phyloP scores from a whole-genome alignment of 2,113 vertebrate species.

The Rhea pennata region DNA sequence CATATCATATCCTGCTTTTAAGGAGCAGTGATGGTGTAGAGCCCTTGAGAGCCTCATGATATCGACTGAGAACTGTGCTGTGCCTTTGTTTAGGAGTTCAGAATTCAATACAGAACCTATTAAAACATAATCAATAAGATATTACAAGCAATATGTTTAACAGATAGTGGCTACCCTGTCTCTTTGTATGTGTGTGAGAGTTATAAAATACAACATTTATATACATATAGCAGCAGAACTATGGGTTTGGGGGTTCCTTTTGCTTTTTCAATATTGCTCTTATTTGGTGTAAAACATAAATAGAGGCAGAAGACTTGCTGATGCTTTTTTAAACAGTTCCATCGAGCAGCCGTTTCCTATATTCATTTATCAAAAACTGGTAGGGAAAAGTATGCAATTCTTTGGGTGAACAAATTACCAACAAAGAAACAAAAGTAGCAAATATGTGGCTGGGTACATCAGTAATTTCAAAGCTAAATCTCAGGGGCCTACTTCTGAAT shows the following conservation, averaged over 20 bases:
- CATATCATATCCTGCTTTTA: neutral
- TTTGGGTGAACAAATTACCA: neutral
- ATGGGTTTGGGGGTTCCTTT: neutral
- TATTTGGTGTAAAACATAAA: neutral
- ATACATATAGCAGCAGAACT: neutral
- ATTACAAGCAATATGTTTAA: neutral
- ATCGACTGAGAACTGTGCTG: neutral
- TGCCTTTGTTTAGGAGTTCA: neutral
- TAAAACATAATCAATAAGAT: neutral
- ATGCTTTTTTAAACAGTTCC: neutral
- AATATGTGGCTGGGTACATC: neutral
- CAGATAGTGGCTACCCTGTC: neutral
- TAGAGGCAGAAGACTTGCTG: neutral
- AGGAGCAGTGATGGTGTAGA: neutral
- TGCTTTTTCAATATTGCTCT: neutral
- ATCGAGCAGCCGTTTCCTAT: slow-evolving; percentile 5
- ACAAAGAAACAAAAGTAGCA: neutral
- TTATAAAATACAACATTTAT: neutral
- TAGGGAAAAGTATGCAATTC: neutral
- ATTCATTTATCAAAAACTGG: neutral
- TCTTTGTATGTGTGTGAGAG: neutral
- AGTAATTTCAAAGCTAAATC: neutral
- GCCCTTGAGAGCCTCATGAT: accelerated
- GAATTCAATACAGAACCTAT: neutral
- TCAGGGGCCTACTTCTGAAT: neutral